Conservation (phyloP, 2,797 vertebrate genomes). For the Diplodus puntazzo region DNA sequence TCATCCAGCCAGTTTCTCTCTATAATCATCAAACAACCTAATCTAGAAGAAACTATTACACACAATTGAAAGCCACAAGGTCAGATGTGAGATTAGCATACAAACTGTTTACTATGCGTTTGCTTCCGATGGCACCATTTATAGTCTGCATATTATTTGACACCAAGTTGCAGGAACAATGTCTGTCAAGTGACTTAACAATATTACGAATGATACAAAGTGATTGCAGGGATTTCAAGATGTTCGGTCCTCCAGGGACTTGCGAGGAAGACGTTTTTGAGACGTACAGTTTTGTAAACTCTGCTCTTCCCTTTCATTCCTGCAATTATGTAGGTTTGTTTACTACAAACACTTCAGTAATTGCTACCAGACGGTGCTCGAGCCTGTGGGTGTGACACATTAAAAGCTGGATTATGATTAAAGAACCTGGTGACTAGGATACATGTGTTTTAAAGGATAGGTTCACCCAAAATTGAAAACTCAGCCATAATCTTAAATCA, state of each 20-base stretch:
- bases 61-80: background rate
- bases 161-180: background rate
- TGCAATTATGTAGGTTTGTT: slow-evolving; percentile 51
- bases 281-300: slow-evolving; percentile 7
- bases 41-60: background rate
- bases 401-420: slow-evolving; percentile 22
- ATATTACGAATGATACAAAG: background rate
- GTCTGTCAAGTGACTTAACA: background rate
- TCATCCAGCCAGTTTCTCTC: background rate
- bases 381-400: slow-evolving; percentile 27
- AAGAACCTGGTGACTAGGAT: background rate
- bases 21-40: background rate
- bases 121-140: background rate
- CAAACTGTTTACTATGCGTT: background rate
- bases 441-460: background rate
- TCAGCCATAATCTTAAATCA: too few relatives aligned
- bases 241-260: background rate
- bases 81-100: background rate
- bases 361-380: slow-evolving; percentile 56
- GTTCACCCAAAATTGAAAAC: too few relatives aligned
- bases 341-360: slow-evolving; percentile 66
- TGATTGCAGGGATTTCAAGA: background rate
- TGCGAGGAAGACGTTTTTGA: slow-evolving; percentile 6
- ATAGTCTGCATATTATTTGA: background rate
- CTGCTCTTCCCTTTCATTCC: slow-evolving; percentile 37